Base-by-base conservation (phyloP, 1,140 invertebrate species). In the Cydia strobilella region DNA sequence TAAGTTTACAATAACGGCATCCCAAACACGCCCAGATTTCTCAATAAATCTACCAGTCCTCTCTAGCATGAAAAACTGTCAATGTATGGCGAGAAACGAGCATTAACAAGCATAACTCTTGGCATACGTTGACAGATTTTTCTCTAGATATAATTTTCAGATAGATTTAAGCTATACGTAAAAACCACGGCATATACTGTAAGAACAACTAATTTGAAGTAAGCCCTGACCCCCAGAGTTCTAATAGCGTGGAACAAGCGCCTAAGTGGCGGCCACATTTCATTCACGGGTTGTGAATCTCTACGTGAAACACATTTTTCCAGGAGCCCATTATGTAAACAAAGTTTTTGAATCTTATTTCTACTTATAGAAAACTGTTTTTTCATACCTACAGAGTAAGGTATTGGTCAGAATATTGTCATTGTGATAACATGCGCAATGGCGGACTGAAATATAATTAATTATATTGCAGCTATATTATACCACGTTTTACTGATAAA, bases 161-260 rank as follows among this genome's bases (percentile, higher is more conserved):
- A 42, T 13, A 51, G 15, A 31, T 31, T 31, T 31, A 6, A 31
- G 31, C 31, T 31, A 31, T 31, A 31, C 31, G 48, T 20, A 15
- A 54, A 54, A 54, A 9, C 48, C 48, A 51, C 18, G 5, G 9
- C 54, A 59, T 23, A 23, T 59, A 23, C 20, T 59, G 20, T 51
- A 18, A 51, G 13, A n/a, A 51, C 20, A 69, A 69, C 65, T 69
- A 69, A 69, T 69, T 69, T 18, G 15, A 42, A 35, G 31, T 35
- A 39, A 42, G 9, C 25, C n/a, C 31, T 69, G 65, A 69, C 65
- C 65, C 65, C 65, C 7, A 18, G 63, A 18, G 23, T 13, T 69
- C 65, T 69, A 69, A 69, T 69, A 69, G 65, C 27, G 65, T 69
- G 65, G 65, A 69, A 69, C 65, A 69, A 35, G 27, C 65, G 65